Percentiles rank a stretch among this genome's conserved stretches.
phyloP scores from a whole-genome alignment of 2,888 invertebrate genomes.

The Dexiosoma caninum region DNA sequence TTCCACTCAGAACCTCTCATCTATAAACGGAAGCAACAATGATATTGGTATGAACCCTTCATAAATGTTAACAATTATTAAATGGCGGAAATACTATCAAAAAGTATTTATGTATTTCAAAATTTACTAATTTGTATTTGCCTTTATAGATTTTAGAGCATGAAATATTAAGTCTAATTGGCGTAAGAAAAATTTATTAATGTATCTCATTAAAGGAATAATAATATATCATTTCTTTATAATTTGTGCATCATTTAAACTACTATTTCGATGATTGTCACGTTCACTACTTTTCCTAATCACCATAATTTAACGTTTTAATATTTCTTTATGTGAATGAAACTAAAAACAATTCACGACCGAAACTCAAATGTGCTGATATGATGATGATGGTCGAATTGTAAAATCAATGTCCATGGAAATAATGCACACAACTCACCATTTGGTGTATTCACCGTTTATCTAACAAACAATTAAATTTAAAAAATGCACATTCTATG shows the following conservation, averaged over 20 bases:
- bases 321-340: slow-evolving; percentile 24
- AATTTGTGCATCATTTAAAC: slow-evolving; percentile 33
- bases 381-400: slow-evolving; percentile 20
- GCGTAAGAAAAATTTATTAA: neutral
- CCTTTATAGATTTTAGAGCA: neutral
- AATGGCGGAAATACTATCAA: neutral
- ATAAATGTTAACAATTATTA: neutral
- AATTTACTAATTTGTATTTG: slow-evolving; percentile 30
- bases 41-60: slow-evolving; percentile 74
- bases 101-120: neutral
- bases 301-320: slow-evolving; percentile 36
- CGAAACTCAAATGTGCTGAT: slow-evolving; percentile 10
- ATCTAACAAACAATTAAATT: slow-evolving; percentile 28
- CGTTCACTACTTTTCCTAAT: slow-evolving; percentile 33
- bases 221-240: slow-evolving; percentile 23
- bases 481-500: slow-evolving; percentile 31
- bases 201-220: slow-evolving; percentile 7
- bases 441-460: slow-evolving; percentile 40
- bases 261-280: slow-evolving; percentile 34
- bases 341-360: slow-evolving; percentile 12
- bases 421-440: slow-evolving; percentile 21
- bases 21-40: slow-evolving; percentile 70
- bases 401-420: slow-evolving; percentile 20
- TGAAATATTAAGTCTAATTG: slow-evolving; percentile 16
- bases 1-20: slow-evolving; percentile 84